phyloP scores from a whole-genome alignment of 2,797 vertebrate genomes.

The Lithobates sylvaticus region DNA sequence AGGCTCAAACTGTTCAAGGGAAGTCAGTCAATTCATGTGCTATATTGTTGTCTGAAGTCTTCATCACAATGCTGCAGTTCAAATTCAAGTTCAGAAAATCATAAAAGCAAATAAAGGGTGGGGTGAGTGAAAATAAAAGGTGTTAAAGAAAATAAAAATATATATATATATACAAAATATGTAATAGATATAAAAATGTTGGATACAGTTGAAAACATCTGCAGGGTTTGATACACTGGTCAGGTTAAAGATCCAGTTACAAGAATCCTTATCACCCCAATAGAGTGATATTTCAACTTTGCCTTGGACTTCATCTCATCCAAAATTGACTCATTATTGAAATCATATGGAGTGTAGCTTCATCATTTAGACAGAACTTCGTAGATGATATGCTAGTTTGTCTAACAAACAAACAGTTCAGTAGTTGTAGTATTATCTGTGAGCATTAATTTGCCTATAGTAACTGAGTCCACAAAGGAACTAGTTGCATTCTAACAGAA shows the following conservation, averaged over 20 bases:
- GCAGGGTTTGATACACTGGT: too few species aligned
- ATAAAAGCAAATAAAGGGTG: too few species aligned
- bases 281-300: too few species aligned
- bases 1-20: background rate
- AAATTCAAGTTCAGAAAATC: too few species aligned
- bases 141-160: background rate
- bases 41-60: background rate
- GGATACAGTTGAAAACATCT: too few species aligned
- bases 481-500: too few species aligned
- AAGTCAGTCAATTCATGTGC: background rate
- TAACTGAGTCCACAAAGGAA: too few species aligned
- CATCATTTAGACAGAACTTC: background rate
- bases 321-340: background rate
- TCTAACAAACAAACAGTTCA: background rate
- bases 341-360: background rate
- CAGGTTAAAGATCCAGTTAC: too few species aligned
- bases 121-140: background rate
- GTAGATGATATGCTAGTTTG: background rate
- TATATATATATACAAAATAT: too few species aligned
- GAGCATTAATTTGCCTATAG: background rate
- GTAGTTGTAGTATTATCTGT: background rate
- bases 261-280: too few species aligned
- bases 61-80: background rate
- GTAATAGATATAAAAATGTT: too few species aligned
- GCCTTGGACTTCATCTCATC: background rate